Percentiles rank a stretch among this genome's conserved stretches.
phyloP scores from a whole-genome alignment of 2,888 invertebrate species.

The Troides aeacus region DNA sequence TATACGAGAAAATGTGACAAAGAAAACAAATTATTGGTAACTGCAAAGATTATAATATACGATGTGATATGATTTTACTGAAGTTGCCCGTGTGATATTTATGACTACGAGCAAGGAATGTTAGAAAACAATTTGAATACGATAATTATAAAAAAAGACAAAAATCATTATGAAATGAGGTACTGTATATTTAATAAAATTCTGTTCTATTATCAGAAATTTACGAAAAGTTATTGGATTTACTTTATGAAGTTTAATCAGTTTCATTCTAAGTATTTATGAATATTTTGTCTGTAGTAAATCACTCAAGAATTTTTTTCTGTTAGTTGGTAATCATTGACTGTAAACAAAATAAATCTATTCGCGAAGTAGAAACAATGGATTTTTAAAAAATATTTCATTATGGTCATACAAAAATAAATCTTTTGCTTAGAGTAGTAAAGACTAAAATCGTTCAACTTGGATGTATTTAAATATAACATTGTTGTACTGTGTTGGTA shows the following conservation, averaged over 20 bases:
- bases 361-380: constrained; percentile 33
- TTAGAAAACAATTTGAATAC: no score
- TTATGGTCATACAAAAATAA: constrained; percentile 41
- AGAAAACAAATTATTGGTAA: no score
- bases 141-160: no score
- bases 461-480: constrained; percentile 51
- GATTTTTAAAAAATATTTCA: constrained; percentile 30
- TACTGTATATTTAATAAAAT: no score
- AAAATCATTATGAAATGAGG: no score
- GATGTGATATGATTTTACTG: no score
- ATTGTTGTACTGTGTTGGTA: constrained; percentile 57
- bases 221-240: neutral
- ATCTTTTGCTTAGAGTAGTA: constrained; percentile 40
- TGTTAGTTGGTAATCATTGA: constrained; percentile 9
- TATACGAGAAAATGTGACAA: no score
- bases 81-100: no score
- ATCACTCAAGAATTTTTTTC: constrained; percentile 18
- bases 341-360: constrained; percentile 26
- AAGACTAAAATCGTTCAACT: constrained; percentile 54
- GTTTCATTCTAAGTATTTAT: constrained; percentile 5
- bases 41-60: no score
- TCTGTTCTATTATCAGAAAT: no score
- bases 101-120: no score
- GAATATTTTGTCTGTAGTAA: constrained; percentile 17
- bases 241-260: constrained; percentile 13